A percentile compares a stretch with the other conserved stretches of the same genome.
Evolutionary conservation across 2,888 invertebrate species (phyloP).

Genomic region (Drosophila colorata): DNA sequence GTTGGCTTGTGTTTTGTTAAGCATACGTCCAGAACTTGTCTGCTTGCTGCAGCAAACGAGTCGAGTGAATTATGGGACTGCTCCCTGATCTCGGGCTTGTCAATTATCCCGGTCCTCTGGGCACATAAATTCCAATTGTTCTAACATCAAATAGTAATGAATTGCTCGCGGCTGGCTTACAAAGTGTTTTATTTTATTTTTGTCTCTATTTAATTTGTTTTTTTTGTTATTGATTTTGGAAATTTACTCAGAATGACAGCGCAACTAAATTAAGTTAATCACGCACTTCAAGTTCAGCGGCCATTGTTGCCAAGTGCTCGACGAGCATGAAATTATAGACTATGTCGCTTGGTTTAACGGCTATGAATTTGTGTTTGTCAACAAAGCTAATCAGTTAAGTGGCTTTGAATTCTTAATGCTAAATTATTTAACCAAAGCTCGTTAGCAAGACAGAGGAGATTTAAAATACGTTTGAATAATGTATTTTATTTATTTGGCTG

Average conservation of each 20-base stretch:
- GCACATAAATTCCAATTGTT: constrained; percentile 72
- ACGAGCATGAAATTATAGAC: constrained; percentile 22
- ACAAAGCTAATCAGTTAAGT: not conserved
- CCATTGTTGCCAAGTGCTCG: not conserved
- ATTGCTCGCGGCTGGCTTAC: constrained; percentile 54
- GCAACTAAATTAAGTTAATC: constrained; percentile 43
- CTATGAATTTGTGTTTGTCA: constrained; percentile 11
- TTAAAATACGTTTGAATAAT: not conserved
- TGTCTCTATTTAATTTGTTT: too few relatives aligned
- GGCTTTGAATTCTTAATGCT: not conserved
- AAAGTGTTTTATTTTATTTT: constrained; percentile 34
- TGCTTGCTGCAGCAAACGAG: constrained; percentile 19
- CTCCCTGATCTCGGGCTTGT: constrained; percentile 41
- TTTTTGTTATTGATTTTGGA: not conserved
- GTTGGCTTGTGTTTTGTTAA: constrained; percentile 6
- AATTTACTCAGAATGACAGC: constrained; percentile 35
- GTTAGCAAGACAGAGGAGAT: not conserved
- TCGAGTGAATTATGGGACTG: constrained; percentile 54
- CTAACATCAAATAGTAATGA: constrained; percentile 68
- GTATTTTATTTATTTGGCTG: not conserved
- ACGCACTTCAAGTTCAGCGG: constrained; percentile 9
- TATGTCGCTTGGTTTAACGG: not conserved
- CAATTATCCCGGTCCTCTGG: constrained; percentile 60
- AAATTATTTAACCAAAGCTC: not conserved
- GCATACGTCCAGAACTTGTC: constrained; percentile 23